A percentile compares a stretch with the other conserved stretches of the same genome.
Evolutionary conservation across 2,888 invertebrate species (phyloP).

Genomic region (Drosophila acutilabella): DNA sequence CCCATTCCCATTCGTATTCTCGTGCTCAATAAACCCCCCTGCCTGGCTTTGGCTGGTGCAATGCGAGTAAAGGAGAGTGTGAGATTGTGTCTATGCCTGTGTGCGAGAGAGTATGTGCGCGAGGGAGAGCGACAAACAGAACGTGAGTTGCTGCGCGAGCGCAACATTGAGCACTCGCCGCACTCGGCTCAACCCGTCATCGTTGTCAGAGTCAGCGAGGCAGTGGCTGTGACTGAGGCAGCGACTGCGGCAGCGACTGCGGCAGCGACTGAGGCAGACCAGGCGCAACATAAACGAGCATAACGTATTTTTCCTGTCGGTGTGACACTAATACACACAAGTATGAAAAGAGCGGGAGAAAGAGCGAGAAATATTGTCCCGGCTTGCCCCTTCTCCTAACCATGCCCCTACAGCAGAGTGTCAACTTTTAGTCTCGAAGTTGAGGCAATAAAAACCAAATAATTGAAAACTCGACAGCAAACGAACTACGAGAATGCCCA

Average conservation of each 20-base stretch:
- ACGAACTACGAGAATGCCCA: conserved; percentile 53
- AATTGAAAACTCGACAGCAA: conserved; percentile 68
- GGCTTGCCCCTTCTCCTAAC: conserved; percentile 11
- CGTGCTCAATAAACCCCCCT: conserved; percentile 64
- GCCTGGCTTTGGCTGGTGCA: conserved; percentile 57
- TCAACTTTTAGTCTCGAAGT: conserved; percentile 75
- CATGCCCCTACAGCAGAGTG: conserved; percentile 52
- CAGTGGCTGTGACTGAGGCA: conserved; percentile 25
- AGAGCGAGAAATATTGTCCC: conserved; percentile 29
- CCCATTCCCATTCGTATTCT: conserved; percentile 41
- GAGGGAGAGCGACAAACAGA: conserved; percentile 19
- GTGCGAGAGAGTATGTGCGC: conserved; percentile 15
- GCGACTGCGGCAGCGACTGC: conserved; percentile 14
- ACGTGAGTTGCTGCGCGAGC: conserved; percentile 64
- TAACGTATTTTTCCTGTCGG: conserved; percentile 79
- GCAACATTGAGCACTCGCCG: conserved; percentile 47
- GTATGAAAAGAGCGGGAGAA: conserved; percentile 22
- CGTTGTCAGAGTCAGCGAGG: conserved; percentile 33
- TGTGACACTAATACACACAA: conserved; percentile 62
- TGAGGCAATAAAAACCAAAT: conserved; percentile 75
- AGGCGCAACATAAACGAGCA: conserved; percentile 77
- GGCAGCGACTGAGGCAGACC: conserved; percentile 37
- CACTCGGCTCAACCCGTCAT: conserved; percentile 38
- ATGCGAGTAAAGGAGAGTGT: conserved; percentile 17
- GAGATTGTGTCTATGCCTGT: conserved; percentile 3